These are phyloP conservation scores for Malthinus seriepunctatus DNA, from an alignment of 2,888 invertebrate species.

Conservation along the genomic window DNA sequence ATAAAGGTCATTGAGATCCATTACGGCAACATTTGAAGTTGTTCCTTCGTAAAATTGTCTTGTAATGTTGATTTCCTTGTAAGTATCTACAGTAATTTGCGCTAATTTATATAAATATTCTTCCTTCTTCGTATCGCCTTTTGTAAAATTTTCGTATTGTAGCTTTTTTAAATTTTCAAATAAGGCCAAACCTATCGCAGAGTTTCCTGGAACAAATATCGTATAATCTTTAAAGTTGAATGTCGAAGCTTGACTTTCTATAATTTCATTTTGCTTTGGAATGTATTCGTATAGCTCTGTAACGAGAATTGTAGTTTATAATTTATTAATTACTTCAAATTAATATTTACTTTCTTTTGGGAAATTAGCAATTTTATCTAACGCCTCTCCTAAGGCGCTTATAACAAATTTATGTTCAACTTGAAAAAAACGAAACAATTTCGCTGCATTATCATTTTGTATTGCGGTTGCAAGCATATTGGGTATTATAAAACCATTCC, in stretches of 20 bases:
- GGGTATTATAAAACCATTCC: slow-evolving; percentile 58
- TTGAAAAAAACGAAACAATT: slow-evolving; percentile 54
- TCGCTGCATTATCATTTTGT: slow-evolving; percentile 48
- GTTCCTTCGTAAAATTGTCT: slow-evolving; percentile 50
- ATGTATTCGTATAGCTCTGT: slow-evolving; percentile 52
- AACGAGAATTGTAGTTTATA: background rate
- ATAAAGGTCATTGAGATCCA: slow-evolving; percentile 69
- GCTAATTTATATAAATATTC: slow-evolving; percentile 45
- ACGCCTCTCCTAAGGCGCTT: slow-evolving; percentile 59
- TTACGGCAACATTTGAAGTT: slow-evolving; percentile 65
- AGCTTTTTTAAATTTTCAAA: slow-evolving; percentile 44
- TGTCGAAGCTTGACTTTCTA: slow-evolving; percentile 39
- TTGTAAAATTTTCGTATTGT: slow-evolving; percentile 43
- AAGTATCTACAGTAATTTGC: slow-evolving; percentile 43
- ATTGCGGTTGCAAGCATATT: slow-evolving; percentile 56
- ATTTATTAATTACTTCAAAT: background rate
- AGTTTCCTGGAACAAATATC: slow-evolving; percentile 47
- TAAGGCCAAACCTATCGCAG: slow-evolving; percentile 46
- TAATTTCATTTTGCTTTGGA: slow-evolving; percentile 41
- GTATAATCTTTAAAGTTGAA: slow-evolving; percentile 45
- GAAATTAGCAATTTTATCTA: slow-evolving; percentile 59
- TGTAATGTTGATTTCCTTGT: slow-evolving; percentile 43
- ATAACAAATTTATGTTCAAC: slow-evolving; percentile 55
- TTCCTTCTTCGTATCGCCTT: slow-evolving; percentile 35
- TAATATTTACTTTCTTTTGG: slow-evolving; percentile 45